Evolutionary conservation across 2,113 vertebrate species (phyloP).

Genomic region (Colius striatus): DNA sequence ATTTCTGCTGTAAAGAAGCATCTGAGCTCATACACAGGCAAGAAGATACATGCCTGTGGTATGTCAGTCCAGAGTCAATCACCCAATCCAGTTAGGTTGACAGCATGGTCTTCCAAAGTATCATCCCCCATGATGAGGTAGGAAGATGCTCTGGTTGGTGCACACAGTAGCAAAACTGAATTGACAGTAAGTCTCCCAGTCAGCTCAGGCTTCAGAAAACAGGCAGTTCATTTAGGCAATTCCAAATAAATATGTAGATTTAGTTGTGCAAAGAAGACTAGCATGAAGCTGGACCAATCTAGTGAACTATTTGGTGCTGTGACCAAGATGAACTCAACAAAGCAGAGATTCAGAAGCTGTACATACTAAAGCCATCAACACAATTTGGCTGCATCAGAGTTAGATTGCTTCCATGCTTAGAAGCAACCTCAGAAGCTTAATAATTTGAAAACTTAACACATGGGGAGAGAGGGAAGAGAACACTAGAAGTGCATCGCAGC

Average conservation of each 20-base stretch:
- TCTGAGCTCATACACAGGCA: background rate
- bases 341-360: background rate
- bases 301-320: background rate
- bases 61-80: background rate
- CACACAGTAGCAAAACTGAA: background rate
- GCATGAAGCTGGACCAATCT: background rate
- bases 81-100: background rate
- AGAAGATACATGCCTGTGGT: rapidly evolving
- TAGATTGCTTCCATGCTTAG: background rate
- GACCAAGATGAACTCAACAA: background rate
- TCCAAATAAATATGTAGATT: background rate
- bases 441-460: background rate
- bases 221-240: background rate
- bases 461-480: background rate
- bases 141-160: background rate
- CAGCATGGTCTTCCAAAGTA: background rate
- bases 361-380: background rate
- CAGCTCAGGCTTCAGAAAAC: background rate
- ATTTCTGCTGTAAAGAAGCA: background rate
- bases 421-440: background rate
- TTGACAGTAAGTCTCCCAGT: background rate
- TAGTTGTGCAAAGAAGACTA: background rate
- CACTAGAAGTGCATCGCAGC: background rate
- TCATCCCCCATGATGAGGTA: background rate
- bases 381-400: background rate